Evolutionary conservation across 2,113 vertebrate species (phyloP).

Genomic region (Peromyscus polionotus): DNA sequence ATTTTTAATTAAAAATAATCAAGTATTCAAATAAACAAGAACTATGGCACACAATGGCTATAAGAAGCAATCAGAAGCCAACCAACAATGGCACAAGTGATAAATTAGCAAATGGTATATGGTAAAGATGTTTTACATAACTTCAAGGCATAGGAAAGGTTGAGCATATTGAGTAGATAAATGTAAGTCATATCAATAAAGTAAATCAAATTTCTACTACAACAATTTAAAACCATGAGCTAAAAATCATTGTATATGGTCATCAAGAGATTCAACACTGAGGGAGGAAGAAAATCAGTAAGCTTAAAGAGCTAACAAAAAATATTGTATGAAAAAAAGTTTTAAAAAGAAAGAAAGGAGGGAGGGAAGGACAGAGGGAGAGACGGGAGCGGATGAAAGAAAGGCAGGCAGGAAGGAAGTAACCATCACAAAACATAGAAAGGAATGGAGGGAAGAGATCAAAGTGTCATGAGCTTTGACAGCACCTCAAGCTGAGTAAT

Average conservation of each 20-base stretch:
- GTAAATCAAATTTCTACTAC: background rate
- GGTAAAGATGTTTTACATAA: background rate
- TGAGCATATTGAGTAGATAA: background rate
- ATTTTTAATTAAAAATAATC: background rate
- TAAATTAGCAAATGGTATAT: background rate
- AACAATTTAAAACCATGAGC: background rate
- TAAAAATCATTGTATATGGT: background rate
- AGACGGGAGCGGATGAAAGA: background rate
- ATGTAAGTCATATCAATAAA: background rate
- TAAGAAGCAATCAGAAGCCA: background rate
- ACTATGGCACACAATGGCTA: background rate
- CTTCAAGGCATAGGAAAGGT: background rate
- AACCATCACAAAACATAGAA: background rate
- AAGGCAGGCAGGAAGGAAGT: background rate
- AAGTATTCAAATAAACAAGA: background rate
- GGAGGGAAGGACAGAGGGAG: fast-evolving
- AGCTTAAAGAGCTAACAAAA: background rate
- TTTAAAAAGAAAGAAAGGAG: background rate
- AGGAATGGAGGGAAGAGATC: background rate
- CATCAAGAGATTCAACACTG: background rate
- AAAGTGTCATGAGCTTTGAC: background rate
- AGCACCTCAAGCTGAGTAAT: background rate
- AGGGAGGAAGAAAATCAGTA: background rate
- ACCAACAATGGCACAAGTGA: background rate
- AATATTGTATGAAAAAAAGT: background rate